Evolutionary conservation across 2,113 vertebrate species (phyloP), one percentile per base, ranked within the genome.

Genomic region (Diadophis punctatus): DNA sequence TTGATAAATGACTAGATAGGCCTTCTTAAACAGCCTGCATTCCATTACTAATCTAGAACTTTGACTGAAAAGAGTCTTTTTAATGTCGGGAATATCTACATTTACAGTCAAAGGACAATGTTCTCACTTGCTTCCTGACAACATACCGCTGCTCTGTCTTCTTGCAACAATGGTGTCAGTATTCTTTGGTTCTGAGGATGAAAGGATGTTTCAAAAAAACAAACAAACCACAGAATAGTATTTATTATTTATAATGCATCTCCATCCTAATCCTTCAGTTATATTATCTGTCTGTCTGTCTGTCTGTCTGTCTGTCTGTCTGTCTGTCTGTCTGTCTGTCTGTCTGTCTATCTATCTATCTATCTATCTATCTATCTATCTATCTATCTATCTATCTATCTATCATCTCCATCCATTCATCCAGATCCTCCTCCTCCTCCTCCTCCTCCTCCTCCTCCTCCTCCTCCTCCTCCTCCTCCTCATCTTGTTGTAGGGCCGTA

Each of bases 211-310:
- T 27, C 39, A 60, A n/a, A n/a, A n/a, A n/a, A n/a, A n/a, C n/a
- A 89, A 97, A 94, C 97, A 1, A 2, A n/a, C 34, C 34, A 97
- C 97, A 97, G 96, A 96, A 95, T 96, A 97, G 96, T 97, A 98
- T 96, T 97, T 98, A 98, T 97, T 97, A 98, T 98, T 98, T 98
- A 97, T 97, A 97, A 95, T 96, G 96, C 97, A 94, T 90, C 96
- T 96, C 96, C 94, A 94, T 97, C 97, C 95, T 94, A 93, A 93
- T 96, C 90, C 95, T 43, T 3, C 95, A 95, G 95, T n/a, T 68
- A 68, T 68, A 16, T n/a, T 68, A n/a, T 68, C 60, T n/a, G 14
- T 5, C 60, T 63, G 14, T 1, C 60, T 63, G 8, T 8, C 55
- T 23, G 7, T 55, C 18, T 49, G 14, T 53, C 52, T 23, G 20